phyloP scores from a whole-genome alignment of 2,797 vertebrate species.

The Tiaroga cobitis region DNA sequence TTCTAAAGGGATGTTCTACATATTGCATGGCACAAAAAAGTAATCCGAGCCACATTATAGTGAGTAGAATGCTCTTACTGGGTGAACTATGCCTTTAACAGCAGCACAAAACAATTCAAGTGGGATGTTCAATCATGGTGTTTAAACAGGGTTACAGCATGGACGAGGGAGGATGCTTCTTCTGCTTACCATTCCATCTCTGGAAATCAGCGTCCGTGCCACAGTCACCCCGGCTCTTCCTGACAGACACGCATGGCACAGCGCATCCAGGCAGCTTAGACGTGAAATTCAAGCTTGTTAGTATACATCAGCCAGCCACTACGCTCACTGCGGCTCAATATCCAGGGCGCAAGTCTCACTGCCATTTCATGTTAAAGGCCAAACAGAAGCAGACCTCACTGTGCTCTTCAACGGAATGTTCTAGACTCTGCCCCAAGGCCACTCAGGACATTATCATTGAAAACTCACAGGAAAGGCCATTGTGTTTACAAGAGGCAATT shows the following conservation, averaged over 20 bases:
- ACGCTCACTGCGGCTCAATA: constrained; percentile 63
- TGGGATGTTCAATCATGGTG: constrained; percentile 62
- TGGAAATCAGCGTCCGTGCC: constrained; percentile 67
- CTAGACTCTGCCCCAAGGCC: constrained; percentile 60
- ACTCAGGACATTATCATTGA: constrained; percentile 61
- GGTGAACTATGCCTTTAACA: neutral
- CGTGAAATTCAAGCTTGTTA: constrained; percentile 59
- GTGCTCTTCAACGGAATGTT: constrained; percentile 59
- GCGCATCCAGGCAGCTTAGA: constrained; percentile 44
- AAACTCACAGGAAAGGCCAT: constrained; percentile 62
- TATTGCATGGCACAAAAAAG: neutral
- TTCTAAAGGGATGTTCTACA: neutral
- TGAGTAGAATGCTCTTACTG: neutral
- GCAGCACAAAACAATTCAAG: neutral
- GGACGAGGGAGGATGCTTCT: constrained; percentile 45
- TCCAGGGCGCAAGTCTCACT: constrained; percentile 50
- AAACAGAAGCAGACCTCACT: constrained; percentile 48
- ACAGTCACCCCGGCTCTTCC: constrained; percentile 51
- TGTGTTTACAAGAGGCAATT: constrained; percentile 64
- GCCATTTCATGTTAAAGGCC: constrained; percentile 61
- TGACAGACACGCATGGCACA: constrained; percentile 39
- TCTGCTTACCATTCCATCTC: constrained; percentile 23
- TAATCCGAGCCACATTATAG: neutral
- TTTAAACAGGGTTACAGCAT: constrained; percentile 68
- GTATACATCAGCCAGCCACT: constrained; percentile 44